Conservation (phyloP, 2,888 invertebrate species). For the Trachelus iudaicus region DNA sequence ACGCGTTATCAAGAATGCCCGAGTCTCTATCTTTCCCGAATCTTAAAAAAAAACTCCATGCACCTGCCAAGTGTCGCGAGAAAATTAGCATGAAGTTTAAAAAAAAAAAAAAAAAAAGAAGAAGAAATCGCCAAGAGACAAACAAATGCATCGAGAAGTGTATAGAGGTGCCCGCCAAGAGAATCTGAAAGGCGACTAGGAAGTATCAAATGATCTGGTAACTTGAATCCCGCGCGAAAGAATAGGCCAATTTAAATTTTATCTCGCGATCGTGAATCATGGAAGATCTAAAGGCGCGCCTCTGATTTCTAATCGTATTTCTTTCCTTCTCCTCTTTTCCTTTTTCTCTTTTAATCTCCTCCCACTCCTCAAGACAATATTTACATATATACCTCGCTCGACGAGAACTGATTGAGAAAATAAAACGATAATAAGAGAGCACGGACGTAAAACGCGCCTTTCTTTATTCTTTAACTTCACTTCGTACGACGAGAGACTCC, state of each 20-base stretch:
- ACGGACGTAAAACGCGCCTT: not conserved
- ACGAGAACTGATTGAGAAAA: slow-evolving; percentile 40
- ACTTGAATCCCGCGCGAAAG: not conserved
- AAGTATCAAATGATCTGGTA: not conserved
- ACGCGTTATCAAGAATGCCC: not conserved
- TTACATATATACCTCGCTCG: slow-evolving; percentile 32
- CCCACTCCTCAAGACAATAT: slow-evolving; percentile 25
- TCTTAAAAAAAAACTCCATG: not conserved
- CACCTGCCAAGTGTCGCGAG: not conserved
- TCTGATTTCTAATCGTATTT: slow-evolving; percentile 4
- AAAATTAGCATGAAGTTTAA: not conserved
- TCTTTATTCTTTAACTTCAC: not conserved
- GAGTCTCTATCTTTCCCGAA: not conserved
- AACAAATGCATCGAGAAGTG: not conserved
- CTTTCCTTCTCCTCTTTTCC: slow-evolving; percentile 3
- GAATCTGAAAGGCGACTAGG: not conserved
- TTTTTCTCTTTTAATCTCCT: slow-evolving; percentile 3
- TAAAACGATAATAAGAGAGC: slow-evolving; percentile 29
- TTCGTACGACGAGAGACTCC: not conserved
- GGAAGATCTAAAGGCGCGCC: not conserved
- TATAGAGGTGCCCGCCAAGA: not conserved
- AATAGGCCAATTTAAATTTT: not conserved
- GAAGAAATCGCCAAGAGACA: not conserved
- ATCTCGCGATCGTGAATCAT: not conserved
- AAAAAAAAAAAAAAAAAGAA: not conserved